A percentile compares a stretch with the other conserved stretches of the same genome.
These are phyloP conservation scores for Alaudala cheleensis DNA, from an alignment of 2,113 vertebrate species.

Conservation along the genomic window DNA sequence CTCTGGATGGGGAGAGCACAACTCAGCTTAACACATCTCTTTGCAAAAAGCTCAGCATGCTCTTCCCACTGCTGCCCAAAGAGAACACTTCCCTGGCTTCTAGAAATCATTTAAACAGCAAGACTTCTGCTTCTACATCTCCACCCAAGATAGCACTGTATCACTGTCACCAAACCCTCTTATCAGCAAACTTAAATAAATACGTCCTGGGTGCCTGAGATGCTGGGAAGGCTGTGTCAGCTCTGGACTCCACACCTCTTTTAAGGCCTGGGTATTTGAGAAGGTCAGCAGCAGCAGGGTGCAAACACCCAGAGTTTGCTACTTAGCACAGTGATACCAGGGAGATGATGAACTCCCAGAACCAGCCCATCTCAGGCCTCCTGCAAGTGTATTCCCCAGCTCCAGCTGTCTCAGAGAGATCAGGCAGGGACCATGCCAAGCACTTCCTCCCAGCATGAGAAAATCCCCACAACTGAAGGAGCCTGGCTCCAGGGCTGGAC, in stretches of 20 bases:
- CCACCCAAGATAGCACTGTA: not conserved
- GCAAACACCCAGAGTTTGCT: not conserved
- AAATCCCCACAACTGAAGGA: fast-evolving
- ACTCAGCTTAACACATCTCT: not conserved
- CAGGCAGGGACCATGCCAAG: not conserved
- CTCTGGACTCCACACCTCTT: not conserved
- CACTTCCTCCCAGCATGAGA: not conserved
- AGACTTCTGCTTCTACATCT: not conserved
- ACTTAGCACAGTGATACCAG: not conserved
- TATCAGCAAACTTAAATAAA: not conserved
- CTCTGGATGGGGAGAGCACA: not conserved
- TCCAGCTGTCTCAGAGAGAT: not conserved
- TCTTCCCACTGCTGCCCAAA: not conserved
- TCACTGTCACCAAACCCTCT: not conserved
- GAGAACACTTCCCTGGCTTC: not conserved
- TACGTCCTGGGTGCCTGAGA: not conserved
- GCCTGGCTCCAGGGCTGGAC: not conserved
- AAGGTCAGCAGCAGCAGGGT: not conserved
- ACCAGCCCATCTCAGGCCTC: not conserved
- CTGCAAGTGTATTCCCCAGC: not conserved
- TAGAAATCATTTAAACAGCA: not conserved
- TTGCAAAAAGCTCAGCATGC: not conserved
- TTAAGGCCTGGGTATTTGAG: not conserved
- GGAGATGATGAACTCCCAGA: not conserved
- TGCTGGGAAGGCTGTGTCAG: not conserved